These are phyloP conservation scores for Pterostichus niger DNA, from an alignment of 2,888 invertebrate species.

Conservation along the genomic window DNA sequence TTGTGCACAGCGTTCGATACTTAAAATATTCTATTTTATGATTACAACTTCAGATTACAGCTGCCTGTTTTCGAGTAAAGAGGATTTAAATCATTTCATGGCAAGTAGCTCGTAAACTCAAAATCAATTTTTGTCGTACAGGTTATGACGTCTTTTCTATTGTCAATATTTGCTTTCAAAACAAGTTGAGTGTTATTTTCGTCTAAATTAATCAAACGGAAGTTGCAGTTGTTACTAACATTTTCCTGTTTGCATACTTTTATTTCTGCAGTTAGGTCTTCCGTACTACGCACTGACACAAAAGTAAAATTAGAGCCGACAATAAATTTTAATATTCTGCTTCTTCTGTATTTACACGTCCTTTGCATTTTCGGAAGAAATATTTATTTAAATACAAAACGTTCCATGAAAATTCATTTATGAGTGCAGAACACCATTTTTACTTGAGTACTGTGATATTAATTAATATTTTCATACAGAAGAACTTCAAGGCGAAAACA, in stretches of 20 bases:
- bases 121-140: too few species aligned
- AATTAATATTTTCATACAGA: too few species aligned
- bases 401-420: too few species aligned
- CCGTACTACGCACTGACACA: not conserved
- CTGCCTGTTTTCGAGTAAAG: not conserved
- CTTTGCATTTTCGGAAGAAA: too few species aligned
- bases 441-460: too few species aligned
- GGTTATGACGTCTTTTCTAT: not conserved
- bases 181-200: not conserved
- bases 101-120: not conserved
- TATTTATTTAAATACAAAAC: too few species aligned
- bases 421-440: too few species aligned
- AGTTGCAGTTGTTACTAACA: constrained; percentile 7
- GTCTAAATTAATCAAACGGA: not conserved
- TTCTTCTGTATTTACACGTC: too few species aligned
- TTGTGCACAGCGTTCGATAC: constrained; percentile 3
- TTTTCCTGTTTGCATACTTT: constrained; percentile 21
- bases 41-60: constrained; percentile 2
- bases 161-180: constrained; percentile 16
- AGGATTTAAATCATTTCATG: not conserved
- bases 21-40: constrained; percentile 22
- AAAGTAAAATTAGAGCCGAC: too few species aligned
- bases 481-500: too few species aligned
- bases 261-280: constrained; percentile 8
- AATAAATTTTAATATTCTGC: too few species aligned